phyloP scores from a whole-genome alignment of 2,888 invertebrate species.

The Parthenolecanium corni region DNA sequence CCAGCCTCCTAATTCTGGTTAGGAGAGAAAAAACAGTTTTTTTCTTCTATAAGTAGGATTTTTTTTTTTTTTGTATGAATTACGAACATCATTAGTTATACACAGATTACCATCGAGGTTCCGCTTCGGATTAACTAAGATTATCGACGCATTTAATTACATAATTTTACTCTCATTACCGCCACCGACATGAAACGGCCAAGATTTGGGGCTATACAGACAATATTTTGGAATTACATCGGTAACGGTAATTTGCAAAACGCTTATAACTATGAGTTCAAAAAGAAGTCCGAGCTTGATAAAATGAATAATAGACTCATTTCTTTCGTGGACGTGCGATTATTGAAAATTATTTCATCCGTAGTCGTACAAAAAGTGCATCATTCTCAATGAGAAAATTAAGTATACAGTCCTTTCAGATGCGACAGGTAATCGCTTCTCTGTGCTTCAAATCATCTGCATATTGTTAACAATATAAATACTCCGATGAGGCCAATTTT shows the following conservation, averaged over 20 bases:
- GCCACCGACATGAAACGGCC: background rate
- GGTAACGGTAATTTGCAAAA: background rate
- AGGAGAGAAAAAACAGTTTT: background rate
- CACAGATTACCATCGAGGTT: slow-evolving; percentile 1
- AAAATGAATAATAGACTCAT: slow-evolving; percentile 3
- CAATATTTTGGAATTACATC: no score
- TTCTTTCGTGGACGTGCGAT: background rate
- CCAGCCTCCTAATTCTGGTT: no score
- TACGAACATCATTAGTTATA: slow-evolving; percentile 10
- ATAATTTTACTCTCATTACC: slow-evolving; percentile 1
- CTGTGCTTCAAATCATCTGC: no score
- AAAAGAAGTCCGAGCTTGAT: slow-evolving; percentile 9
- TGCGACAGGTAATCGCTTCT: no score
- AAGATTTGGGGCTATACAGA: background rate
- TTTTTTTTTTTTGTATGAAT: background rate
- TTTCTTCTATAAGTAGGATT: background rate
- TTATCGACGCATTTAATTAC: slow-evolving; percentile 23
- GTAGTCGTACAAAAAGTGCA: no score
- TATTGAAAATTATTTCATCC: no score
- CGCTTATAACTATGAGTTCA: slow-evolving; percentile 9
- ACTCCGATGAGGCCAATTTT: no score
- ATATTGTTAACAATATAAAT: no score
- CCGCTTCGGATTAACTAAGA: slow-evolving; percentile 22
- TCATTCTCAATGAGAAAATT: no score
- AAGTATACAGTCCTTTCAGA: no score